These are phyloP conservation scores for Gymnosoma rotundatum DNA, from an alignment of 2,888 invertebrate genomes.

Conservation along the genomic window DNA sequence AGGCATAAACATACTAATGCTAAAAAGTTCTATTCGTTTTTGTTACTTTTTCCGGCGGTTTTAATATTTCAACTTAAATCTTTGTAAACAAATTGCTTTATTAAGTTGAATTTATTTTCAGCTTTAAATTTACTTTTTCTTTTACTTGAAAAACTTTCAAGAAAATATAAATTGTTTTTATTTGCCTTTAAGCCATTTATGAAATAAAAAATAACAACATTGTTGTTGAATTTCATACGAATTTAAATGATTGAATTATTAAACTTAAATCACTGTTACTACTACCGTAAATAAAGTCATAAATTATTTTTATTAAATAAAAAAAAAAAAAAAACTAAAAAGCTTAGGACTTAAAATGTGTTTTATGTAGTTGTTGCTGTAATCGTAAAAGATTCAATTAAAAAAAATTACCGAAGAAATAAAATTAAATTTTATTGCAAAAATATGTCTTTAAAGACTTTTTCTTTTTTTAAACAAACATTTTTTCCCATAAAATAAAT, in stretches of 20 bases:
- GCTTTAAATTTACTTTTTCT: background rate
- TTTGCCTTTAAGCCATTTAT: conserved; percentile 19
- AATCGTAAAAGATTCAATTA: too few relatives aligned
- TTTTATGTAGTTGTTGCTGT: background rate
- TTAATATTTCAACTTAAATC: background rate
- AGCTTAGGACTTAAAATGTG: background rate
- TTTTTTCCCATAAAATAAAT: too few relatives aligned
- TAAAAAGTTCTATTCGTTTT: too few relatives aligned
- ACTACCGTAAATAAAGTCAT: conserved; percentile 43
- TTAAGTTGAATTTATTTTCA: background rate
- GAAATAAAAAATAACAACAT: background rate
- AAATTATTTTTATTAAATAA: conserved; percentile 20
- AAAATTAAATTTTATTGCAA: too few relatives aligned
- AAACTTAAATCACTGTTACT: conserved; percentile 37
- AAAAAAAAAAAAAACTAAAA: conserved; percentile 17
- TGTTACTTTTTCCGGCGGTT: too few relatives aligned
- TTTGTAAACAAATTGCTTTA: background rate
- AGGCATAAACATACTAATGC: too few relatives aligned
- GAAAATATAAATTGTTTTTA: conserved; percentile 24
- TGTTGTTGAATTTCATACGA: conserved; percentile 21
- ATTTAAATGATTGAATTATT: conserved; percentile 40
- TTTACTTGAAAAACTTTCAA: conserved; percentile 26
- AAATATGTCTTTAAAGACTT: too few relatives aligned
- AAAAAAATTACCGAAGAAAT: too few relatives aligned
- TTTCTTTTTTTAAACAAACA: too few relatives aligned